These are phyloP conservation scores for Hapalemur alaotrensis DNA, from an alignment of 2,797 vertebrate species.

Conservation along the genomic window DNA sequence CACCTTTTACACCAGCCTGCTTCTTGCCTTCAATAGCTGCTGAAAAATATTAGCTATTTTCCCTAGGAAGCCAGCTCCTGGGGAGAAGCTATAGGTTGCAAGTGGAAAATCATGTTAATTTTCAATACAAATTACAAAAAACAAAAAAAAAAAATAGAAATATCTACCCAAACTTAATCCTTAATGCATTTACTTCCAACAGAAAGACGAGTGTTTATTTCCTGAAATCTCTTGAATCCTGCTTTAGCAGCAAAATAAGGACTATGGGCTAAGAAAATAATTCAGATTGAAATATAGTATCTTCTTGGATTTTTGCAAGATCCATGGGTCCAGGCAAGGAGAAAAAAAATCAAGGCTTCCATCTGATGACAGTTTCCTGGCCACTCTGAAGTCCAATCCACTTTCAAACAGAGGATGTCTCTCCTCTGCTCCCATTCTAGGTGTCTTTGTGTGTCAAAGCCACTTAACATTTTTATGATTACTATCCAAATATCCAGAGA, in stretches of 20 bases:
- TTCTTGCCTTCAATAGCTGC: slow-evolving; percentile 42
- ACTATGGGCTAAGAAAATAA: background rate
- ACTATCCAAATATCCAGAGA: background rate
- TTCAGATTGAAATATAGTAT: background rate
- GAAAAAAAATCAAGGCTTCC: background rate
- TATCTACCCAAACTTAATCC: background rate
- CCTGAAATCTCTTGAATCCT: background rate
- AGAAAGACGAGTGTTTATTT: slow-evolving; percentile 35
- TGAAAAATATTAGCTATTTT: slow-evolving; percentile 51
- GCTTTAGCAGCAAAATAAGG: background rate
- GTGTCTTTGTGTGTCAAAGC: background rate
- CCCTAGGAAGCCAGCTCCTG: slow-evolving; percentile 26
- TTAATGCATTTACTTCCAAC: background rate
- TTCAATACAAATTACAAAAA: slow-evolving; percentile 29
- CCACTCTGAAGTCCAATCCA: background rate
- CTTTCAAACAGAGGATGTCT: background rate
- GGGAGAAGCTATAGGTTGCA: slow-evolving; percentile 3
- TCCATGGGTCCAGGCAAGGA: background rate
- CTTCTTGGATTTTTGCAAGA: background rate
- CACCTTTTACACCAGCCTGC: slow-evolving; percentile 44
- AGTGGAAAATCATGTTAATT: slow-evolving; percentile 60
- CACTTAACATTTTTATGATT: background rate
- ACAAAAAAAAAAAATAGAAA: background rate
- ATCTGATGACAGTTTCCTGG: background rate
- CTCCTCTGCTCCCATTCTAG: background rate